Base-by-base conservation (phyloP, 2,797 vertebrate genomes). In the Xerus rutilus region DNA sequence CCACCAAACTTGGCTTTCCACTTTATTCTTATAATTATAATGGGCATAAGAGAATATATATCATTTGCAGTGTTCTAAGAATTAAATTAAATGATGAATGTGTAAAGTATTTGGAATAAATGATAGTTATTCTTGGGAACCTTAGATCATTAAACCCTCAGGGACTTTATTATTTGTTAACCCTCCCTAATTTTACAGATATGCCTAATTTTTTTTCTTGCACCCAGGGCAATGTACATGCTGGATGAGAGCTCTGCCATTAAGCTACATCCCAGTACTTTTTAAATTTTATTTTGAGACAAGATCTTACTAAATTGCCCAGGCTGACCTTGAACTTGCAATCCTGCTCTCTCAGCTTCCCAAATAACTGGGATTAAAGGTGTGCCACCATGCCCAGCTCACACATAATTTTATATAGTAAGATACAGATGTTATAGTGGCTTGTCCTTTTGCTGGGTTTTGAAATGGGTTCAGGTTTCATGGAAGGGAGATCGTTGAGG, bases 61-160 rank as follows among this genome's bases (percentile, higher is more conserved):
- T 62, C 11, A 76, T 30, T 88, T 30, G 5, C 8, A 81, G 23
- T 72, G 30, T 83, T 85, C n/a, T 57, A 67, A 65, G 52, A 86
- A 47, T 81, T 77, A 91, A 88, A 76, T 49, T 35, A 76, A 67
- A 47, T 13, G 35, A 59, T 15, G 28, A 69, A 4, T 79, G 12
- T 43, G 7, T 70, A 30, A 92, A 76, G 54, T 52, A 45, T 30
- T 28, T 62, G 54, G 43, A 39, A 83, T 43, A 73, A 67, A 62
- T 18, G 20, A 73, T 43, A 73, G 13, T 20, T 67, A 54, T 79
- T 82, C 64, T 84, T 92, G 49, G 79, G 76, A 89, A 59, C 86
- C 82, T 91, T 49, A 93, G 69, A 93, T 76, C 18, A 78, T 67
- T 82, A 86, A 59, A 14, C 13, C 54, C 83, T 89, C 14, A 12